Base-by-base conservation (phyloP, 2,888 invertebrate genomes). In the Ommatoiulus sabulosus region DNA sequence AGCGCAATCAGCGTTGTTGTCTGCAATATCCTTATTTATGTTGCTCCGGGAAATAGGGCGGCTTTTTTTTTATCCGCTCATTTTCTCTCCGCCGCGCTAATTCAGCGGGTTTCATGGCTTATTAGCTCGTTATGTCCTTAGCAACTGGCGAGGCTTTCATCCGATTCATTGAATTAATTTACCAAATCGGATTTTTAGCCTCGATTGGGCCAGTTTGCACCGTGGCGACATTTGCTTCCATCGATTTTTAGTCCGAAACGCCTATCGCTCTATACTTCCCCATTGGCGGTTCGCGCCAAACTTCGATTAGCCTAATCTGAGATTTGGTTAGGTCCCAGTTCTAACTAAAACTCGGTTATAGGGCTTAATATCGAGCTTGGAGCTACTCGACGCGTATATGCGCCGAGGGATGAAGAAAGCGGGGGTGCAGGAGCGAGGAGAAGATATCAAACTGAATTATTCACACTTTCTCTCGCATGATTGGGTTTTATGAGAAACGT, bases 1-100 rank as follows among this genome's bases (percentile, higher is more conserved):
- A 72, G 72, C 72, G n/a, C 72, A 72, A 72, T 72, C 72, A 72
- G 72, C 72, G 20, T 72, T 72, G 72, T 72, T 72, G 72, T 72
- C 72, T 72, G 72, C 72, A 24, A 72, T 24, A 72, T 72, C 72
- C 72, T 72, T 72, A 72, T 72, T 72, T 72, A 72, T 72, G 72
- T 24, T 24, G 24, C 72, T 72, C 10, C 10, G 24, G 24, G 8
- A 72, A 72, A 72, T 24, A 72, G 24, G 72, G 24, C 72, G 72
- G 72, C 24, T 72, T 72, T 24, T 48, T 48, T 48, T 72, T 24
- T 24, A 24, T 63, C 63, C 63, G n/a, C 63, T 63, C 63, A 20
- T 63, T 63, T 63, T n/a, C 63, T 7, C 63, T 63, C n/a, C n/a
- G 63, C n/a, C n/a, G 63, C 63, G 63, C 63, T 63, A 63, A 63